These are phyloP conservation scores for Bothrops jararaca DNA, from an alignment of 2,113 vertebrate species.

Conservation along the genomic window DNA sequence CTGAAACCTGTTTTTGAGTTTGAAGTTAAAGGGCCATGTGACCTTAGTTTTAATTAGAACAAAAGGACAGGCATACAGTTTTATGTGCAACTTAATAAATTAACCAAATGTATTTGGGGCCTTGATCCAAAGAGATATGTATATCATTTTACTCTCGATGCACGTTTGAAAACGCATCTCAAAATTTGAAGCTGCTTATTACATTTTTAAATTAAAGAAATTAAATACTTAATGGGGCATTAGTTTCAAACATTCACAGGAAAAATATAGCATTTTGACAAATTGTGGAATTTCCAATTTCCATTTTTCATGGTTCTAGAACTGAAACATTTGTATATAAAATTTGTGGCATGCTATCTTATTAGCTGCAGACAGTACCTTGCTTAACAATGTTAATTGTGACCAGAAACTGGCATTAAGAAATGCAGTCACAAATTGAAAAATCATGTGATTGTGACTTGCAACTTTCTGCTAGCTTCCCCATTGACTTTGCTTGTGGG, in stretches of 20 bases:
- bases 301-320: neutral
- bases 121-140: neutral
- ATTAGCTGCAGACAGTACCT: neutral
- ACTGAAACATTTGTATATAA: neutral
- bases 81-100: neutral
- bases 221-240: neutral
- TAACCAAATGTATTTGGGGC: neutral
- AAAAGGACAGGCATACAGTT: neutral
- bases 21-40: neutral
- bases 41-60: neutral
- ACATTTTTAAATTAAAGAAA: neutral
- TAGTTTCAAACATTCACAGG: neutral
- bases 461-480: neutral
- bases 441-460: neutral
- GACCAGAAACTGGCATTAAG: neutral
- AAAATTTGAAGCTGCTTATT: neutral
- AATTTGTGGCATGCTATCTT: neutral
- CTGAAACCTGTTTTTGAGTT: neutral
- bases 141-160: neutral
- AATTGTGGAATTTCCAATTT: neutral
- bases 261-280: neutral
- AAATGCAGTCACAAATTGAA: neutral
- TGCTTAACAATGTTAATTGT: neutral
- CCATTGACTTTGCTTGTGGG: neutral
- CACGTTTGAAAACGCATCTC: neutral